A percentile compares a stretch with the other conserved stretches of the same genome.
Evolutionary conservation across 2,888 invertebrate genomes (phyloP).

Genomic region (Mystacides longicornis): DNA sequence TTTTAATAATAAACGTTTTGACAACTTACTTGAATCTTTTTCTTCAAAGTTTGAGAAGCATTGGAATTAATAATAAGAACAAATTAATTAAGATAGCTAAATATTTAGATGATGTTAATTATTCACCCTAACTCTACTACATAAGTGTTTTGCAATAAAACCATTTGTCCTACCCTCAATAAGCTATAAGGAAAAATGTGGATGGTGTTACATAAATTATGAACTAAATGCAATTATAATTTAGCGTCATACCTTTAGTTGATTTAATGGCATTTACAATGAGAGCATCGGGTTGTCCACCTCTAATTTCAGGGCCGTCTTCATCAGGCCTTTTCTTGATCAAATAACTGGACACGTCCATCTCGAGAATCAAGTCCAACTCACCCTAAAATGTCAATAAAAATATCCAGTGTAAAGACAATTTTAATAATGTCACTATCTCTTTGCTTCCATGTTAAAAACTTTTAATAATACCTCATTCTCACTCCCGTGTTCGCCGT

Average conservation of each 20-base stretch:
- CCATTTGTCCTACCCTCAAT: too few species aligned
- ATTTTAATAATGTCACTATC: not conserved
- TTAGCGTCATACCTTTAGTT: slow-evolving; percentile 72
- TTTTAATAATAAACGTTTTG: too few species aligned
- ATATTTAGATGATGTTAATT: too few species aligned
- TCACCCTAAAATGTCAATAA: slow-evolving; percentile 22
- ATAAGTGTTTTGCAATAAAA: too few species aligned
- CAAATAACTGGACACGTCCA: slow-evolving; percentile 74
- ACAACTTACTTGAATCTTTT: slow-evolving; percentile 36
- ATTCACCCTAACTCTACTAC: too few species aligned
- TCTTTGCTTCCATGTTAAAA: not conserved
- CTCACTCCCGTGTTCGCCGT: slow-evolving; percentile 15
- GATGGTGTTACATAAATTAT: too few species aligned
- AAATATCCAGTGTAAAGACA: not conserved
- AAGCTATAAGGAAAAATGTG: too few species aligned
- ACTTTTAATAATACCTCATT: slow-evolving; percentile 14
- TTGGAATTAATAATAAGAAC: slow-evolving; percentile 4
- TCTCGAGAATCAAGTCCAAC: slow-evolving; percentile 65
- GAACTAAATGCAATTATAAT: too few species aligned
- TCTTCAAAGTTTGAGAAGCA: slow-evolving; percentile 30
- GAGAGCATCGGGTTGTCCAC: slow-evolving; percentile 89
- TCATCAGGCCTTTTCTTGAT: slow-evolving; percentile 72
- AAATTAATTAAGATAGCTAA: too few species aligned
- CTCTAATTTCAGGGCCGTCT: slow-evolving; percentile 86
- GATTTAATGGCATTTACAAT: slow-evolving; percentile 94